Evolutionary conservation across 2,113 vertebrate genomes (phyloP).

Genomic region (Phaethornis superciliosus): DNA sequence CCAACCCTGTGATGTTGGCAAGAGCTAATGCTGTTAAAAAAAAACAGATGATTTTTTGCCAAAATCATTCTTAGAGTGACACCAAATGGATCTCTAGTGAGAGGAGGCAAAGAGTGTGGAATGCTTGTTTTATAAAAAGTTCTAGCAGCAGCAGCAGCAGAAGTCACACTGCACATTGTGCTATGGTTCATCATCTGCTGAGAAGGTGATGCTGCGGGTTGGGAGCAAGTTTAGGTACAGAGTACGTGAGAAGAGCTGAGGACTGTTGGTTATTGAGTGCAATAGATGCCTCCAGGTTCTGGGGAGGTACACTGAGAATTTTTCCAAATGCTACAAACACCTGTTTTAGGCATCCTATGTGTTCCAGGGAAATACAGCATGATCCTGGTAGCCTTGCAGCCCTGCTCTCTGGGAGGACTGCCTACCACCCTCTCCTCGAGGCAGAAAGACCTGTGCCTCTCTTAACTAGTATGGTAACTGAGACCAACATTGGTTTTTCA

Average conservation of each 20-base stretch:
- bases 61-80: neutral
- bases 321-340: neutral
- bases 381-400: neutral
- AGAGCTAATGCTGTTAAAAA: neutral
- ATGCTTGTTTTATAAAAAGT: neutral
- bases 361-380: neutral
- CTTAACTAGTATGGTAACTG: neutral
- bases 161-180: neutral
- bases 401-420: accelerated
- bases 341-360: neutral
- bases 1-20: neutral
- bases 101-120: neutral
- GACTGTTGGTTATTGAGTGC: neutral
- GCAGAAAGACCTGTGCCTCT: neutral
- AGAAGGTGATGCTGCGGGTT: neutral
- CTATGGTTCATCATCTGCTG: neutral
- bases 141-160: neutral
- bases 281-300: neutral
- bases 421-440: neutral
- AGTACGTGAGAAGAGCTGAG: neutral
- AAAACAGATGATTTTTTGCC: neutral
- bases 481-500: neutral
- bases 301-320: neutral
- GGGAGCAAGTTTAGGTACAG: neutral
- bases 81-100: neutral